Evolutionary conservation across 2,888 invertebrate genomes (phyloP), one percentile per base, ranked within the genome.

Genomic region (Reticulitermes lucifugus): DNA sequence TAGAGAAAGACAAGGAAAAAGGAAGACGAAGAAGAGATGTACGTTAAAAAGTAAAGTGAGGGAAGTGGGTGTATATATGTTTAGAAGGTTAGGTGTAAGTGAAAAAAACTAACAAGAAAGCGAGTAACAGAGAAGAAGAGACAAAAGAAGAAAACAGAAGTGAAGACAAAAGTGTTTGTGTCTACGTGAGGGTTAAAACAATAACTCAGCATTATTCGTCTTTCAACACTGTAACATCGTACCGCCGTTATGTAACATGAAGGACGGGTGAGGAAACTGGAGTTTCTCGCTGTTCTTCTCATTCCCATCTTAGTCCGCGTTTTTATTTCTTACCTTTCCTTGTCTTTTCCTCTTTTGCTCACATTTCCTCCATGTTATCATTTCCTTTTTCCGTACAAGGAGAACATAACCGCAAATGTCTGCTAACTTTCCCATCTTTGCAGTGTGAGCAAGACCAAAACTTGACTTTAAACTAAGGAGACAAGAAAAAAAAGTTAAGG

Each of bases 191-290:
- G 81, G 81, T n/a, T 81, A 77, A 81, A 85, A 86, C 85, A 86
- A 86, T 86, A 86, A 86, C 82, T 86, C 85, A 85, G 73, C 85
- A 85, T 84, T 86, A 73, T 84, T 85, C 85, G 83, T 85, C 84
- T 85, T 84, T 84, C 81, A 85, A 82, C 85, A 75, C 84, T 65
- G 79, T 59, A 79, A 71, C 82, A 84, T n/a, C 82, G 83, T 73
- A 29, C 60, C 75, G 70, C 81, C 81, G 70, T 81, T 81, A 81
- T 81, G 46, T 81, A 65, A 81, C 59, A 80, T 29, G 60, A 80
- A 60, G 35, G 65, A 21, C 25, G 41, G 22, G 60, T 18, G 81
- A 43, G 22, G 29, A n/a, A 55, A 79, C 55, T 46, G 22, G 80
- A 59, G 59, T 81, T 81, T 41, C 81, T 65, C 46, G 65, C 81